Percentiles rank a stretch among this genome's conserved stretches.
Conservation (phyloP, 2,113 vertebrate genomes). For the Erythrocercus mccallii region DNA sequence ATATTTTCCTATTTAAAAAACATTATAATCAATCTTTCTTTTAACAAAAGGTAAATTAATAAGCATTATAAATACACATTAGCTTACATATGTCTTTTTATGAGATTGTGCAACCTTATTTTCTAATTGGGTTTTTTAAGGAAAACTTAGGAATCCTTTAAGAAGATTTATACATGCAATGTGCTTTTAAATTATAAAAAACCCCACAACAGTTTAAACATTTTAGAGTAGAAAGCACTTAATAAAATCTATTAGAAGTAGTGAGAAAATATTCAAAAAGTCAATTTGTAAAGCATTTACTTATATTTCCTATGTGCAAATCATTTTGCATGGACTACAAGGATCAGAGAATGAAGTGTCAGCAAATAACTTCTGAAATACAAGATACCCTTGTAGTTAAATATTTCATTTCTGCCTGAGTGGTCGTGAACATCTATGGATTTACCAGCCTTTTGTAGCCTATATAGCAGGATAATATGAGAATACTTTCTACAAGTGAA, state of each 20-base stretch:
- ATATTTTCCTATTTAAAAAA: background rate
- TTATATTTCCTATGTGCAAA: conserved; percentile 66
- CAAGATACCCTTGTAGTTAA: conserved; percentile 73
- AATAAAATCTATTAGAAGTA: conserved; percentile 64
- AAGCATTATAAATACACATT: conserved; percentile 62
- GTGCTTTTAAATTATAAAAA: conserved; percentile 58
- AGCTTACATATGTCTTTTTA: conserved; percentile 37
- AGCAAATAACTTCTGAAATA: conserved; percentile 74
- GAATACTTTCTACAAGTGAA: conserved; percentile 65
- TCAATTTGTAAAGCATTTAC: conserved; percentile 65
- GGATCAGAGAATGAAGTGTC: conserved; percentile 72
- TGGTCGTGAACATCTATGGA: conserved; percentile 67
- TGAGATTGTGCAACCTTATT: conserved; percentile 22
- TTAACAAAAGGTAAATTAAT: conserved; percentile 65
- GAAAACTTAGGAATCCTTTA: conserved; percentile 36
- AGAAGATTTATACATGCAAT: conserved; percentile 54
- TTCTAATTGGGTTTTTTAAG: conserved; percentile 47
- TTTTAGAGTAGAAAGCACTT: conserved; percentile 51
- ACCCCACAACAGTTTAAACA: conserved; percentile 10
- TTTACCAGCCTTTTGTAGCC: conserved; percentile 67
- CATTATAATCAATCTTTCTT: conserved; percentile 50
- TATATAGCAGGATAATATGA: conserved; percentile 61
- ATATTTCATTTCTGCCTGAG: conserved; percentile 77
- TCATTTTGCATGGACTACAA: conserved; percentile 68
- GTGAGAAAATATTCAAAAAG: conserved; percentile 68